A percentile compares a stretch with the other conserved stretches of the same genome.
These are phyloP conservation scores for Tetropium fuscum DNA, from an alignment of 2,888 invertebrate species.

Conservation along the genomic window DNA sequence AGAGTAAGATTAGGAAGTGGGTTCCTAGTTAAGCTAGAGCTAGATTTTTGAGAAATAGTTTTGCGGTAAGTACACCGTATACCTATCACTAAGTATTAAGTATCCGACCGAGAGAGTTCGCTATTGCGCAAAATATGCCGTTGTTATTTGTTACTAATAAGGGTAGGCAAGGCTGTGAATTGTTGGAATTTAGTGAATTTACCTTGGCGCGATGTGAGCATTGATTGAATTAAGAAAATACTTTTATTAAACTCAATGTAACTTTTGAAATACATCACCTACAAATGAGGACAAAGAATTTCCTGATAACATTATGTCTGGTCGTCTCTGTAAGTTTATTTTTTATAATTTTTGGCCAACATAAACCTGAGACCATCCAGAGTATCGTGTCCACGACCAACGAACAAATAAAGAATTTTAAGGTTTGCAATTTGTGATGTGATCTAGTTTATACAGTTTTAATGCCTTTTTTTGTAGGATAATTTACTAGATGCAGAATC, in stretches of 20 bases:
- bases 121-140: too few species aligned
- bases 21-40: too few species aligned
- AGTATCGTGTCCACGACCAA: conserved; percentile 91
- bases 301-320: conserved; percentile 81
- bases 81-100: too few species aligned
- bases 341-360: conserved; percentile 83
- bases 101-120: too few species aligned
- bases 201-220: conserved; percentile 8
- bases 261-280: conserved; percentile 9
- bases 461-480: conserved; percentile 54
- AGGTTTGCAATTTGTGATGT: conserved; percentile 63
- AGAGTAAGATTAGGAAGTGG: too few species aligned
- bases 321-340: conserved; percentile 82
- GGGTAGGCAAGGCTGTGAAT: too few species aligned
- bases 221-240: too few species aligned
- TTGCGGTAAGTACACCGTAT: too few species aligned
- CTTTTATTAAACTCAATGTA: conserved; percentile 25
- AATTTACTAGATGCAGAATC: conserved; percentile 79
- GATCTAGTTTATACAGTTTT: background rate
- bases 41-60: too few species aligned
- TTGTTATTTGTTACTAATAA: too few species aligned
- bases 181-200: too few species aligned
- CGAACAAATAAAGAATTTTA: conserved; percentile 86
- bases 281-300: conserved; percentile 80
- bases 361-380: conserved; percentile 84